A percentile compares a stretch with the other conserved stretches of the same genome.
phyloP scores from a whole-genome alignment of 2,797 vertebrate genomes.

The Capromys pilorides region DNA sequence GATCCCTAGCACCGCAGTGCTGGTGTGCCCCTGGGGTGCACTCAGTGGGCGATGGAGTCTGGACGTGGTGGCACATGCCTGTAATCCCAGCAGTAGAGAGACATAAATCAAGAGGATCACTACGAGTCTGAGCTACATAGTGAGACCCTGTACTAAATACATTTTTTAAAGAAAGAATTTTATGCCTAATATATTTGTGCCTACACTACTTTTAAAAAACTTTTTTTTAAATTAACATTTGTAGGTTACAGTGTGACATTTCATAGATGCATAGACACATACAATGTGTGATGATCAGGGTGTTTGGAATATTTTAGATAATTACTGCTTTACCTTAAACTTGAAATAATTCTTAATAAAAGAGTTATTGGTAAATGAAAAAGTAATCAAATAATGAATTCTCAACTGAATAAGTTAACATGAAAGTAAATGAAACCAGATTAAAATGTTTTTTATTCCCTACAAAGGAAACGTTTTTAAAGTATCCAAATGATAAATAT shows the following conservation, averaged over 20 bases:
- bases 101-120: too few relatives aligned
- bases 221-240: background rate
- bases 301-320: background rate
- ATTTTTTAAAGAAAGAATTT: background rate
- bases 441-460: slow-evolving; percentile 46
- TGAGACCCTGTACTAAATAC: too few relatives aligned
- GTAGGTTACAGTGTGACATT: background rate
- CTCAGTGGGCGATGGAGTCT: too few relatives aligned
- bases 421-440: slow-evolving; percentile 34
- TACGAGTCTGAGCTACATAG: too few relatives aligned
- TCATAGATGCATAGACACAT: background rate
- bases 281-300: background rate
- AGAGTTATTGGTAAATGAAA: slow-evolving; percentile 26
- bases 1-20: too few relatives aligned
- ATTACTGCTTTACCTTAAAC: slow-evolving; percentile 12
- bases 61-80: too few relatives aligned
- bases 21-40: too few relatives aligned
- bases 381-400: slow-evolving; percentile 4
- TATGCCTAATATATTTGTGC: background rate
- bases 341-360: slow-evolving; percentile 54
- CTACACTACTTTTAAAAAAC: background rate
- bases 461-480: background rate
- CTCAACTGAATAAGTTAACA: slow-evolving; percentile 4
- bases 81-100: too few relatives aligned
- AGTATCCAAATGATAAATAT: background rate